Evolutionary conservation across 2,113 vertebrate species (phyloP).

Genomic region (Thinocorus orbignyianus): DNA sequence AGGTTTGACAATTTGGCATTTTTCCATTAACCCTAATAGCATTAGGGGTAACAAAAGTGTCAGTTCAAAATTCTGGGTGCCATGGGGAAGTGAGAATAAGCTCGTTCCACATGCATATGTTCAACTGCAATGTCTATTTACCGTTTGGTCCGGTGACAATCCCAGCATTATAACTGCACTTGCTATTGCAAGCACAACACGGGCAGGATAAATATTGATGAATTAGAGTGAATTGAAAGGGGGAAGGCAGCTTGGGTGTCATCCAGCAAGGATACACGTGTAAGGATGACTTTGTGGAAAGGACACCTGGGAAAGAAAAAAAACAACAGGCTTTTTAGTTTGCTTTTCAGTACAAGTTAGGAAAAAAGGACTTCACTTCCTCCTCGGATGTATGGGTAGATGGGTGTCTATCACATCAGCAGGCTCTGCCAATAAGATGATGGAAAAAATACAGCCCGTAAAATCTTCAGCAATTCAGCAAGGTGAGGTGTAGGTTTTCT

Average conservation of each 20-base stretch:
- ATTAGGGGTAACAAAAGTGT: constrained; percentile 5
- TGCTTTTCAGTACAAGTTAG: neutral
- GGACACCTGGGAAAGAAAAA: neutral
- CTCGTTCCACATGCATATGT: neutral
- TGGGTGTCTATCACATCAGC: neutral
- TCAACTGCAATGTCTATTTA: constrained; percentile 18
- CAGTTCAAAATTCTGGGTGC: constrained; percentile 21
- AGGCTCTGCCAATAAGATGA: neutral
- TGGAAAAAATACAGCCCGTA: neutral
- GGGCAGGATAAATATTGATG: constrained; percentile 60
- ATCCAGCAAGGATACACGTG: neutral
- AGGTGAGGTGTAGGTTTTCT: neutral
- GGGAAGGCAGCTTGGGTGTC: neutral
- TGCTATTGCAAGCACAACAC: constrained; percentile 15
- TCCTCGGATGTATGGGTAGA: neutral
- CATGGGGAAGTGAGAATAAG: neutral
- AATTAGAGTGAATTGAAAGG: constrained; percentile 11
- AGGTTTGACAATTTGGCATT: constrained; percentile 36
- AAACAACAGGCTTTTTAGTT: neutral
- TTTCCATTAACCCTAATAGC: constrained; percentile 10
- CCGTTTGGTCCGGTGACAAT: constrained; percentile 40
- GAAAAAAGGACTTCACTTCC: neutral
- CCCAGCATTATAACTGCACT: neutral
- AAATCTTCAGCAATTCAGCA: neutral
- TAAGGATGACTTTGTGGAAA: constrained; percentile 5